A percentile compares a stretch with the other conserved stretches of the same genome.
These are phyloP conservation scores for Cettia cetti DNA, from an alignment of 2,113 vertebrate genomes.

Conservation along the genomic window DNA sequence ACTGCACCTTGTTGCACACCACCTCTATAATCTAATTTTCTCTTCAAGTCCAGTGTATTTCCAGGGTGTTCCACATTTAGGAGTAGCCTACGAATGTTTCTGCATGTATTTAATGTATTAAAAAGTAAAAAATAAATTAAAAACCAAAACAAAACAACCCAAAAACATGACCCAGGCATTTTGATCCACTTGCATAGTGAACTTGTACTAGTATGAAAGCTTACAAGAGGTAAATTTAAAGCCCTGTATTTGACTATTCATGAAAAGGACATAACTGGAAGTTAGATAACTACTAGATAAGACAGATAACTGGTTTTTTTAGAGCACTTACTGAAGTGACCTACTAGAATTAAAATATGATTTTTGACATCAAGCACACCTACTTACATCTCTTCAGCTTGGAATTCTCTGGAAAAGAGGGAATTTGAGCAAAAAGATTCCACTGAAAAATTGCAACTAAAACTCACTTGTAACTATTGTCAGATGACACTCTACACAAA, in stretches of 20 bases:
- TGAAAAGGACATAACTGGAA: neutral
- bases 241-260: neutral
- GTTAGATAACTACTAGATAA: neutral
- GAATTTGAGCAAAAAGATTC: neutral
- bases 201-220: neutral
- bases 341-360: neutral
- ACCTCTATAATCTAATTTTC: neutral
- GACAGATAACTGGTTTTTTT: neutral
- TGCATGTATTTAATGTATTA: neutral
- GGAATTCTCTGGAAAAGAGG: neutral
- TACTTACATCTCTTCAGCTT: neutral
- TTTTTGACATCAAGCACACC: neutral
- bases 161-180: neutral
- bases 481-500: neutral
- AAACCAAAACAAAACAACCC: too few species aligned
- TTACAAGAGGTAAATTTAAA: neutral
- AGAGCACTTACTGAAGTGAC: neutral
- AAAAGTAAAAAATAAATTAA: too few species aligned
- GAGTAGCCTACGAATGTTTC: neutral
- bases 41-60: neutral
- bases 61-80: neutral
- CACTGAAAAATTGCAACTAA: neutral
- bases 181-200: neutral
- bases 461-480: neutral
- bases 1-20: neutral